Conservation (phyloP, 2,113 vertebrate genomes). For the Anguilla japonica region DNA sequence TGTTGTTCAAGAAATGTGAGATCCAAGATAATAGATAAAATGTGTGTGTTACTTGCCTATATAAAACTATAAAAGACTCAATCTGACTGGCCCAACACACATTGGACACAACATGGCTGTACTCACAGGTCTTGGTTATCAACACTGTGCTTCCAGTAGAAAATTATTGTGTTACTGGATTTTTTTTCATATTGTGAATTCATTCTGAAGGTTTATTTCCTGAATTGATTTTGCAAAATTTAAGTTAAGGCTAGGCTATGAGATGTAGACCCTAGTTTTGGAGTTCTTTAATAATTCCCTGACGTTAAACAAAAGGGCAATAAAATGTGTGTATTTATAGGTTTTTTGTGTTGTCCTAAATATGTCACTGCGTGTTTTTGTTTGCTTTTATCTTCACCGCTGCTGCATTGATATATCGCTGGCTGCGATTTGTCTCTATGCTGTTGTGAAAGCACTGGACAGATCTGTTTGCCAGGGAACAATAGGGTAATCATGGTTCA, state of each 20-base stretch:
- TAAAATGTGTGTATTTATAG: neutral
- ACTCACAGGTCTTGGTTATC: neutral
- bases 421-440: constrained; percentile 4
- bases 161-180: neutral
- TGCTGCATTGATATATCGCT: constrained; percentile 15
- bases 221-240: neutral
- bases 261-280: neutral
- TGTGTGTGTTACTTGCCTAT: neutral
- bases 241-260: too few relatives aligned
- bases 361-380: constrained; percentile 4
- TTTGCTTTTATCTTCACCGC: constrained; percentile 10
- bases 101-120: neutral
- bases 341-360: neutral
- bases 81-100: neutral
- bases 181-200: neutral
- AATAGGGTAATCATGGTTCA: neutral
- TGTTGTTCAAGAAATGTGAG: neutral
- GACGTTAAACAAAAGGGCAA: neutral
- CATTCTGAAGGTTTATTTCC: neutral
- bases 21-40: neutral
- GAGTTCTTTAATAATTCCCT: neutral
- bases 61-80: neutral
- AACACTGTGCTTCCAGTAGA: neutral
- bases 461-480: neutral
- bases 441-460: constrained; percentile 1